phyloP scores from a whole-genome alignment of 2,888 invertebrate species.

The Macropis europaea region DNA sequence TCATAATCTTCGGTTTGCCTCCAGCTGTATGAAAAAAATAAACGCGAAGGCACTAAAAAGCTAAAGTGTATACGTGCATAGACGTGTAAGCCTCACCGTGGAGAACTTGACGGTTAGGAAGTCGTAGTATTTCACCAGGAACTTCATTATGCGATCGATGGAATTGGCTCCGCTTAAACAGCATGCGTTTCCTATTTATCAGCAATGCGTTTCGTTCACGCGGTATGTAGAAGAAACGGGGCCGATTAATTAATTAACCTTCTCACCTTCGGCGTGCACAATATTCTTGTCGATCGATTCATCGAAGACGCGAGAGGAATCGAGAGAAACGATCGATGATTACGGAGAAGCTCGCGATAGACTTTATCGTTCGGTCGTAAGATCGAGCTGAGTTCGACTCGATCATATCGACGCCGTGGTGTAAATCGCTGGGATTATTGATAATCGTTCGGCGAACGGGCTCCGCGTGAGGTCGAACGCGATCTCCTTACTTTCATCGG shows the following conservation, averaged over 20 bases:
- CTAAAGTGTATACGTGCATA: slow-evolving; percentile 11
- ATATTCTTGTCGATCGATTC: not conserved
- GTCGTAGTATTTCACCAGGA: slow-evolving; percentile 75
- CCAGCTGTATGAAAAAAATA: too few relatives aligned
- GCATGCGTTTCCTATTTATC: slow-evolving; percentile 39
- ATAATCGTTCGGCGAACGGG: slow-evolving; percentile 21
- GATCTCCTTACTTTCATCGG: not conserved
- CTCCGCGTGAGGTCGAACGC: not conserved
- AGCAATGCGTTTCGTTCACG: slow-evolving; percentile 24
- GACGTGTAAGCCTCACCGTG: slow-evolving; percentile 71
- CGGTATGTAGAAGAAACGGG: not conserved
- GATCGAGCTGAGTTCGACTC: not conserved
- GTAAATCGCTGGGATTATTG: not conserved
- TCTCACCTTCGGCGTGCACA: not conserved
- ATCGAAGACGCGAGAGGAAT: slow-evolving; percentile 9
- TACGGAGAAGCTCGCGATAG: too few relatives aligned
- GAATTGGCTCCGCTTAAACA: slow-evolving; percentile 45
- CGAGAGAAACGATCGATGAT: not conserved
- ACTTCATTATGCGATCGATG: slow-evolving; percentile 70
- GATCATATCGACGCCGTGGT: not conserved
- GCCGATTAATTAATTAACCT: slow-evolving; percentile 10
- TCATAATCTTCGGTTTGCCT: too few relatives aligned
- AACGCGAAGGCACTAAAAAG: too few relatives aligned
- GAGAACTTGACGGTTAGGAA: slow-evolving; percentile 74
- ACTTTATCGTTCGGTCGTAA: not conserved